These are phyloP conservation scores for Petrocephalus zakoni DNA, from an alignment of 2,113 vertebrate species.

Conservation along the genomic window DNA sequence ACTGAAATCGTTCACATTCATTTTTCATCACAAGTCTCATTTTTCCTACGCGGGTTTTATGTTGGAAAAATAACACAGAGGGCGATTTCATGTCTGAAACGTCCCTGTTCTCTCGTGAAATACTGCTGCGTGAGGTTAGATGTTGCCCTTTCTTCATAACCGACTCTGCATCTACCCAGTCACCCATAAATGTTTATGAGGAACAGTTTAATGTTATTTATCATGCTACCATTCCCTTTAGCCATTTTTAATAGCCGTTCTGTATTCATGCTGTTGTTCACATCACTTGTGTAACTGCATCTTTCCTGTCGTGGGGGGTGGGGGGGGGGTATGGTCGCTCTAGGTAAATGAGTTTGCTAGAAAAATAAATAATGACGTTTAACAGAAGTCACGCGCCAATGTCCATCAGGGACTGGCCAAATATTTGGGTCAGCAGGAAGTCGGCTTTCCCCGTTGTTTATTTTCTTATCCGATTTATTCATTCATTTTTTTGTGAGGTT, in stretches of 20 bases:
- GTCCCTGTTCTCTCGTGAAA: neutral
- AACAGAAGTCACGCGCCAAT: neutral
- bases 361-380: neutral
- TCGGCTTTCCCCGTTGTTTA: neutral
- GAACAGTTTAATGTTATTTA: neutral
- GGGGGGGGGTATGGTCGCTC: neutral
- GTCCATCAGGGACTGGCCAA: neutral
- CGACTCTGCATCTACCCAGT: neutral
- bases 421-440: neutral
- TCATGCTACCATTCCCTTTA: neutral
- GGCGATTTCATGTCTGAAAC: neutral
- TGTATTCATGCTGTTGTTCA: neutral
- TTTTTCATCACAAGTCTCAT: neutral
- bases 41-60: neutral
- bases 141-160: slow-evolving; percentile 15
- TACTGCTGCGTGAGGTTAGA: neutral
- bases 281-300: neutral
- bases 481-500: neutral
- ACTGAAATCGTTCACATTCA: neutral
- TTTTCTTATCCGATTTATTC: neutral
- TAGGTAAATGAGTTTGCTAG: neutral
- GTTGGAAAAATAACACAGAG: neutral
- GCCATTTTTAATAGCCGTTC: neutral
- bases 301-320: neutral
- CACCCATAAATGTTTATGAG: slow-evolving; percentile 3